Evolutionary conservation across 2,888 invertebrate genomes (phyloP).

Genomic region (Drosophila mimetica): DNA sequence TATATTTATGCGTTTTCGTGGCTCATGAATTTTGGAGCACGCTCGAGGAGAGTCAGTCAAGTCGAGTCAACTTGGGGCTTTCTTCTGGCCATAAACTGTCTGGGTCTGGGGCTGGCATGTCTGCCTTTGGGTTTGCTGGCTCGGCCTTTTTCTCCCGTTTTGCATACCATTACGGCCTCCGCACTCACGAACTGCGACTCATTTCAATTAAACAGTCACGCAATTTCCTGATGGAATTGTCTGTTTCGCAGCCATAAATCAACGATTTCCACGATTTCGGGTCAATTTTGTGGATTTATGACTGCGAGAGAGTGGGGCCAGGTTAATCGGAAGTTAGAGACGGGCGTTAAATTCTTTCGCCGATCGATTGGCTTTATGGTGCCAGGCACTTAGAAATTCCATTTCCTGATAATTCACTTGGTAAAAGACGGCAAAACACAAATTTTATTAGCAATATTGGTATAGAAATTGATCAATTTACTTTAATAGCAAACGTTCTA

Average conservation of each 20-base stretch:
- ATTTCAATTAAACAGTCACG: slow-evolving; percentile 78
- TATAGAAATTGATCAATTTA: neutral
- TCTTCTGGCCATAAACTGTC: slow-evolving; percentile 74
- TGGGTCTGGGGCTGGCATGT: too few species aligned
- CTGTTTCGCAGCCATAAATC: slow-evolving; percentile 66
- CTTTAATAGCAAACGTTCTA: neutral
- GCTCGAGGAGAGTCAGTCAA: slow-evolving; percentile 61
- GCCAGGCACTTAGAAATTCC: slow-evolving; percentile 8
- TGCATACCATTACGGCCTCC: slow-evolving; percentile 42
- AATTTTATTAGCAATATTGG: neutral
- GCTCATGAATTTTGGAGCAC: slow-evolving; percentile 78
- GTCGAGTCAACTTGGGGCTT: slow-evolving; percentile 48
- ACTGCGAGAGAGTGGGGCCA: neutral
- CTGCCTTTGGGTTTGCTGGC: slow-evolving; percentile 49
- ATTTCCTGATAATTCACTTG: neutral
- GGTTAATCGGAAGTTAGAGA: slow-evolving; percentile 29
- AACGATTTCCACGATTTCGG: slow-evolving; percentile 46
- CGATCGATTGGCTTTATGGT: slow-evolving; percentile 7
- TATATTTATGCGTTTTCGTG: slow-evolving; percentile 78
- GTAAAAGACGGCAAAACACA: neutral
- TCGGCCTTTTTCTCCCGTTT: slow-evolving; percentile 20
- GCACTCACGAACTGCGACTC: slow-evolving; percentile 23
- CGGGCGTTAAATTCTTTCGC: slow-evolving; percentile 30
- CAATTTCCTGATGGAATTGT: slow-evolving; percentile 72
- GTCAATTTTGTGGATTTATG: slow-evolving; percentile 44